These are phyloP conservation scores for Glossosoma conforme DNA, from an alignment of 1,140 invertebrate species.

Conservation along the genomic window DNA sequence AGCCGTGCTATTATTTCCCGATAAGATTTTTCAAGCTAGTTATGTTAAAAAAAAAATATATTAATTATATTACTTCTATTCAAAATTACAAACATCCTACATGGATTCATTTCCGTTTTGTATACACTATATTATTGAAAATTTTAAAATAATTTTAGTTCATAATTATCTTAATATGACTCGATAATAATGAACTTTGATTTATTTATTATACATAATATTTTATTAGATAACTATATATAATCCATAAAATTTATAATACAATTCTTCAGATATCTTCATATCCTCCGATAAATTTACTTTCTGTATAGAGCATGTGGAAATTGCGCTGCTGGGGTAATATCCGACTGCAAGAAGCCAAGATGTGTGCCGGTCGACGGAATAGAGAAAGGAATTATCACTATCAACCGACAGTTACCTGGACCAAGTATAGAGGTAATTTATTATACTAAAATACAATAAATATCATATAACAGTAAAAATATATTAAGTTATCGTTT, in stretches of 20 bases:
- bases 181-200: not conserved
- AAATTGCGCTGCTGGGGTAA: slow-evolving; percentile 30
- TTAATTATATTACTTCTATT: too few species aligned
- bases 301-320: slow-evolving; percentile 31
- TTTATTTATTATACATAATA: not conserved
- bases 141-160: not conserved
- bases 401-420: slow-evolving; percentile 57
- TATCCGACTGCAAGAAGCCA: slow-evolving; percentile 43
- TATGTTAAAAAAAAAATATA: too few species aligned
- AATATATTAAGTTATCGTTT: too few species aligned
- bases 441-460: slow-evolving; percentile 7
- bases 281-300: not conserved
- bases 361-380: slow-evolving; percentile 59
- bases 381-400: slow-evolving; percentile 45
- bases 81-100: too few species aligned
- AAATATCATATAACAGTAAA: too few species aligned
- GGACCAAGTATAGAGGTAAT: slow-evolving; percentile 53
- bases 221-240: not conserved
- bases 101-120: too few species aligned
- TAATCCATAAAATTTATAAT: not conserved
- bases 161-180: not conserved
- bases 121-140: not conserved
- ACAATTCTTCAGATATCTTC: not conserved
- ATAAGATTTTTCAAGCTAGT: too few species aligned
- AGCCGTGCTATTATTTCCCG: too few species aligned